Evolutionary conservation across 1,140 invertebrate species (phyloP).

Genomic region (Cotesia typhae): DNA sequence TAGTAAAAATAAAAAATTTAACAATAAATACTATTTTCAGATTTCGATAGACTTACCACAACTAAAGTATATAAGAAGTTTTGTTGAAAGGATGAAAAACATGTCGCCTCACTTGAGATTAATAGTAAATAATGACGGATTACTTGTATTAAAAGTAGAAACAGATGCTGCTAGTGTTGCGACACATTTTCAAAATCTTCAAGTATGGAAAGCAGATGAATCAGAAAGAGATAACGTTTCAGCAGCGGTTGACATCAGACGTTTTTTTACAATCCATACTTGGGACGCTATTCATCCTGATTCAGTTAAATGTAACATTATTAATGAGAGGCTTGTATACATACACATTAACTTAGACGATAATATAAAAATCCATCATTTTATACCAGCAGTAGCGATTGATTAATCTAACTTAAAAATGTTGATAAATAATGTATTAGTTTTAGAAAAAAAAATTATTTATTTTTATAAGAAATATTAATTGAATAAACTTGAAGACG

Average conservation of each 20-base stretch:
- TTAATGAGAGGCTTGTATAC: slow-evolving; percentile 66
- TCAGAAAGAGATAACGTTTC: slow-evolving; percentile 50
- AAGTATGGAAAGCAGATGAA: slow-evolving; percentile 55
- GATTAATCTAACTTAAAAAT: slow-evolving; percentile 20
- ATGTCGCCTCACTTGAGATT: slow-evolving; percentile 75
- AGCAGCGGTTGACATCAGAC: slow-evolving; percentile 68
- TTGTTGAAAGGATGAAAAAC: slow-evolving; percentile 83
- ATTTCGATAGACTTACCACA: slow-evolving; percentile 81
- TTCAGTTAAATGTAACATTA: slow-evolving; percentile 70
- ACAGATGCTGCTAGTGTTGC: slow-evolving; percentile 80
- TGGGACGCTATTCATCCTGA: slow-evolving; percentile 70
- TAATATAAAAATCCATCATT: slow-evolving; percentile 70
- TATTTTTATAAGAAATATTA: slow-evolving; percentile 13
- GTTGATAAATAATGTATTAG: slow-evolving; percentile 12
- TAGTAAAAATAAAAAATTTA: too few species aligned
- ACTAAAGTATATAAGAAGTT: slow-evolving; percentile 76
- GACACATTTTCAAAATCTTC: slow-evolving; percentile 77
- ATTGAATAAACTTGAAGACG: not conserved
- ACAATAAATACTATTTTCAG: slow-evolving; percentile 60
- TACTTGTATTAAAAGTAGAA: slow-evolving; percentile 77
- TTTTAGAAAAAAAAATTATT: not conserved
- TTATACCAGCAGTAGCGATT: slow-evolving; percentile 64
- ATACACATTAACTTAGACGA: slow-evolving; percentile 69
- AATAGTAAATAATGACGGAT: slow-evolving; percentile 74
- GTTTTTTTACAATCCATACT: slow-evolving; percentile 68